Base-by-base conservation (phyloP, 2,797 vertebrate species). In the Pagetopsis macropterus region DNA sequence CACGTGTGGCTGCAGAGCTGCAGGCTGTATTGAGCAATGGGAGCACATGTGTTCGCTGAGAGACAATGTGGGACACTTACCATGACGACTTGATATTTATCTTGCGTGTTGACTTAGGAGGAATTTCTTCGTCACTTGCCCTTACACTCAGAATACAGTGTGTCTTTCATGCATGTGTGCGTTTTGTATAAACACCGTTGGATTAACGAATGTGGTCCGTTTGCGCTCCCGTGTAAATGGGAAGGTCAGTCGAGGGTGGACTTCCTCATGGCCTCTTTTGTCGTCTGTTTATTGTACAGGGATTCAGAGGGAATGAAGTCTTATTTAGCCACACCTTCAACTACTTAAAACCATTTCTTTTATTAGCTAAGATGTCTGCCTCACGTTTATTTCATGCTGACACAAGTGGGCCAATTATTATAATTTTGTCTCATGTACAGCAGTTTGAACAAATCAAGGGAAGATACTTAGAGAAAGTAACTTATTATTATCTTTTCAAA, bases 61-160 rank as follows among this genome's bases (percentile, higher is more conserved):
- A 91, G 84, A 88, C 90, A 90, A 84, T 85, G 80, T 84, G 82
- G 91, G 92, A 88, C 88, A 82, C 79, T 91, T 87, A 89, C 90
- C 91, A 91, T 89, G 88, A 92, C 90, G 63, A 75, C 78, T 77
- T 88, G 83, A 87, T 93, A 88, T 93, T 90, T 88, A 91, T 92
- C 92, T 91, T 78, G 64, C 67, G 80, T 94, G 91, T 94, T 95
- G 88, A 94, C 90, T 94, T 92, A 90, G 75, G 81, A 88, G 88
- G 88, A 88, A 88, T 89, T 86, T 90, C 16, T 85, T 84, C 72
- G 61, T 89, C 74, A 72, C 78, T 87, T 87, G 79, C 70, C 79
- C 79, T 81, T 56, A 78, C 90, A 87, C 88, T 83, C 78, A 77
- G 82, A 86, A 82, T 84, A 71, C 72, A 84, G 66, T 84, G 82